A percentile compares a stretch with the other conserved stretches of the same genome.
Evolutionary conservation across 2,113 vertebrate species (phyloP).

Genomic region (Hippocampus guttulatus): DNA sequence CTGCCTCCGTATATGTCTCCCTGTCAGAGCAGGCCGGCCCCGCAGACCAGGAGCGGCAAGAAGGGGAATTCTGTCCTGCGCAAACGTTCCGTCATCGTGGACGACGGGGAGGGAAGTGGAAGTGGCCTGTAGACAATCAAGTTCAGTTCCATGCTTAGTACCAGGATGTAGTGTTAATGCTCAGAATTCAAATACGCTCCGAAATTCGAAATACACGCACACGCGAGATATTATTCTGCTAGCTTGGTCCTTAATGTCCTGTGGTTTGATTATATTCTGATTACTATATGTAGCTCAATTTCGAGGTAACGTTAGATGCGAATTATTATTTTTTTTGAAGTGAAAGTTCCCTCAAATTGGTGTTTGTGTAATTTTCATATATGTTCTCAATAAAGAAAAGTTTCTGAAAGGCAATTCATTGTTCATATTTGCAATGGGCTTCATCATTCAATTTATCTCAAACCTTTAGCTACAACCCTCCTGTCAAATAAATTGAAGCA

Average conservation of each 20-base stretch:
- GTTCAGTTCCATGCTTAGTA: not conserved
- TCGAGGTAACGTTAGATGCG: conserved; percentile 34
- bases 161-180: conserved; percentile 18
- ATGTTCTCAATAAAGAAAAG: conserved; percentile 59
- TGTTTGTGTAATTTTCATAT: conserved; percentile 54
- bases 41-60: conserved; percentile 35
- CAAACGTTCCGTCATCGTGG: conserved; percentile 68
- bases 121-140: conserved; percentile 66
- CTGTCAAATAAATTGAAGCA: not conserved
- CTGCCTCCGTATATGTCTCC: conserved; percentile 68
- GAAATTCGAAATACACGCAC: conserved; percentile 6
- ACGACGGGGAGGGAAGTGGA: conserved; percentile 76
- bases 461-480: not conserved
- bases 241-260: conserved; percentile 22
- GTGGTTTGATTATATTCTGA: conserved; percentile 38
- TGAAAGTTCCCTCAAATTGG: conserved; percentile 25
- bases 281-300: conserved; percentile 21
- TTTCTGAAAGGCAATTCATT: conserved; percentile 38
- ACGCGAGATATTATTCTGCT: conserved; percentile 18
- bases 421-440: not conserved
- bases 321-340: conserved; percentile 41
- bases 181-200: conserved; percentile 13
- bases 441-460: not conserved
- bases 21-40: conserved; percentile 54
- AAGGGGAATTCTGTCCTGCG: conserved; percentile 57